phyloP scores from a whole-genome alignment of 2,797 vertebrate species.

The Megaceryle alcyon region DNA sequence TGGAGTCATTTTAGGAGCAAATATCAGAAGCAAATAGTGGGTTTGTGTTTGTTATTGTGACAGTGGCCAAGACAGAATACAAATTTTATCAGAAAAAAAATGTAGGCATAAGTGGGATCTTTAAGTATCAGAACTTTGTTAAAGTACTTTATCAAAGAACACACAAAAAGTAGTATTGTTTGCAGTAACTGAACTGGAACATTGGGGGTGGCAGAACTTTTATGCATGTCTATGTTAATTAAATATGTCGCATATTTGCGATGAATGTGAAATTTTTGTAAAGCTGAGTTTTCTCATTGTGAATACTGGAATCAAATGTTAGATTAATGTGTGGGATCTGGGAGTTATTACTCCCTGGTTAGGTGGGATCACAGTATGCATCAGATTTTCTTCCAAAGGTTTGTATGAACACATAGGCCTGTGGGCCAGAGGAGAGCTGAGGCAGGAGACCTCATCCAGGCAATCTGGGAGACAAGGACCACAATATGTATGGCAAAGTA shows the following conservation, averaged over 20 bases:
- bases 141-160: neutral
- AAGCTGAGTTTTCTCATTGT: neutral
- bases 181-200: neutral
- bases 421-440: neutral
- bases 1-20: neutral
- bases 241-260: neutral
- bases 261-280: neutral
- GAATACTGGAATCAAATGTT: neutral
- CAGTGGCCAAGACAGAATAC: neutral
- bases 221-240: neutral
- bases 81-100: neutral
- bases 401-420: neutral
- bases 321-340: neutral
- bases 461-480: neutral
- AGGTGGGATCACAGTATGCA: neutral
- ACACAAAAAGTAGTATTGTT: neutral
- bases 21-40: neutral
- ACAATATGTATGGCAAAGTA: rapidly evolving
- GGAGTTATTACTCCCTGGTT: neutral
- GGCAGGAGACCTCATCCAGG: neutral
- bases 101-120: neutral
- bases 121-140: neutral
- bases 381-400: neutral
- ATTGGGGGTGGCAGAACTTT: neutral
- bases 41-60: neutral